Evolutionary conservation across 2,888 invertebrate species (phyloP), one percentile per base, ranked within the genome.

Genomic region (Eupithecia subumbrata): DNA sequence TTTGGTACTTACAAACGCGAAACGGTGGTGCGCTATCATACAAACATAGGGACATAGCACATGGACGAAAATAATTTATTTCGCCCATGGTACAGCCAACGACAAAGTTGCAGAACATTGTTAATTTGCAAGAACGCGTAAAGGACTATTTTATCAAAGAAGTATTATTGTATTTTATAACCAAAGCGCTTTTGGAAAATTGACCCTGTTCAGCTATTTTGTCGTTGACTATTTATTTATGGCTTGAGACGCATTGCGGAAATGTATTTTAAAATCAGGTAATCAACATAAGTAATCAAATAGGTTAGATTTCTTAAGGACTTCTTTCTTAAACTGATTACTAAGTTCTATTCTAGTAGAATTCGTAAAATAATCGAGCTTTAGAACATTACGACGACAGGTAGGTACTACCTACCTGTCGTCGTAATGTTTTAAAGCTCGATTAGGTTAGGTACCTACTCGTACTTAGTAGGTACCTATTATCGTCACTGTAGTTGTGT

Each of bases 1-100:
- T 92, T 92, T 94, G 94, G 93, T 94, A 93, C 89, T 88, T 37
- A 67, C 66, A 88, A 89, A 88, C 88, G 85, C 84, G 83, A 85
- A 86, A 87, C 87, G 79, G 82, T 84, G 82, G 84, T 84, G 83
- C 82, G 84, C 82, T 84, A 85, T 75, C 80, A 78, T 84, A 87
- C 85, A 84, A 81, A 83, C 66, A 83, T 9, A 64, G 2, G 8
- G n/a, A 22, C 37, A 37, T 5, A 37, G 37, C 37, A 4, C 37
- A 37, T 37, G 37, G 7, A 7, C 37, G 37, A 37, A 37, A 37
- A 4, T 4, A 37, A 37, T 37, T 5, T 37, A 37, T 37, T 37
- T 37, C 37, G 7, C 37, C 37, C 37, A 37, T 37, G 12, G 12
- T 60, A 25, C 5, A 14, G 11, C 18, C 60, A 60, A 25, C 60